phyloP scores from a whole-genome alignment of 2,113 vertebrate species.

The Sebastes fasciatus region DNA sequence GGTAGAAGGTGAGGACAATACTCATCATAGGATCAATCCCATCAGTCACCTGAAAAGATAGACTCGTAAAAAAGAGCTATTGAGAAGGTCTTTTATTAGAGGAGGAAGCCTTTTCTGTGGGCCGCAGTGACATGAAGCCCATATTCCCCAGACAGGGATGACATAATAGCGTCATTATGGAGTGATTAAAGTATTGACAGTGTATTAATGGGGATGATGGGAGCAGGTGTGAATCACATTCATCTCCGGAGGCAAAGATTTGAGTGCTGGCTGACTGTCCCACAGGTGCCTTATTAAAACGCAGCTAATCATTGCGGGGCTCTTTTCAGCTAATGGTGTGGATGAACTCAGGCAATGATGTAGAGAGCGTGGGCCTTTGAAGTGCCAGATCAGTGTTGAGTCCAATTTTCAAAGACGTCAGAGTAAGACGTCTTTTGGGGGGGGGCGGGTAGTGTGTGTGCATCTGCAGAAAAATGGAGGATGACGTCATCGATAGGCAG shows the following conservation, averaged over 20 bases:
- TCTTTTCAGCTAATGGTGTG: slow-evolving; percentile 61
- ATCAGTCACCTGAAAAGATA: too few relatives aligned
- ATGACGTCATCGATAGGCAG: slow-evolving; percentile 55
- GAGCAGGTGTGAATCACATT: slow-evolving; percentile 70
- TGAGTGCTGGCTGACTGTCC: slow-evolving; percentile 54
- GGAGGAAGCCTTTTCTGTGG: slow-evolving; percentile 24
- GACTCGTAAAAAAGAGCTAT: not conserved
- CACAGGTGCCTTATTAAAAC: slow-evolving; percentile 80
- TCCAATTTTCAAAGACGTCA: slow-evolving; percentile 40
- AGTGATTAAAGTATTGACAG: slow-evolving; percentile 75
- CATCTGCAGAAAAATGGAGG: slow-evolving; percentile 37
- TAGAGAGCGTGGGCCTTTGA: slow-evolving; percentile 63
- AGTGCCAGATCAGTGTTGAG: slow-evolving; percentile 47
- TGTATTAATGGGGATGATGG: slow-evolving; percentile 76
- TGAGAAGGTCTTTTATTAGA: slow-evolving; percentile 26
- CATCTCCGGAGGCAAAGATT: slow-evolving; percentile 60
- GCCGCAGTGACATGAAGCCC: slow-evolving; percentile 1
- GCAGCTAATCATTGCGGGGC: slow-evolving; percentile 57
- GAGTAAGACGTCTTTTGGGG: slow-evolving; percentile 11
- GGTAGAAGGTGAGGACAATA: not conserved
- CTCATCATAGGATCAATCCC: not conserved
- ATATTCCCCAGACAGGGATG: slow-evolving; percentile 26
- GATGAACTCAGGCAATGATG: slow-evolving; percentile 58
- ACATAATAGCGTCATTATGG: slow-evolving; percentile 64
- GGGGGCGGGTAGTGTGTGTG: not conserved